Evolutionary conservation across 30 jellyfish, hydroid and myxozoan genomes (phyloP).

Genomic region (Aurelia sp.): DNA sequence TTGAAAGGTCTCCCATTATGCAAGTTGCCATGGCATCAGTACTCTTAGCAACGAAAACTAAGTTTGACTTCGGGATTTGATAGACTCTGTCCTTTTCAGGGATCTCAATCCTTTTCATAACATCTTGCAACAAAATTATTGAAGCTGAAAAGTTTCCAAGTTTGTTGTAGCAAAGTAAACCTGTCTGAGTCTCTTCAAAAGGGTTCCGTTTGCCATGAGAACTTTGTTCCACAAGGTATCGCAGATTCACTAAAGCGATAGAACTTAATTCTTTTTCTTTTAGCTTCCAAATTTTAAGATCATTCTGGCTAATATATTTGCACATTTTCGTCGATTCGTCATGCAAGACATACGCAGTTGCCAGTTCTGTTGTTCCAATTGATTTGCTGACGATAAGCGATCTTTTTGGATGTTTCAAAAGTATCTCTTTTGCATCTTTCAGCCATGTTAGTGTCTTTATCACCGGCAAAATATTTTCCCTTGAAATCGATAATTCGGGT

Average conservation of each 20-base stretch:
- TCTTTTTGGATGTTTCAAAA: constrained; percentile 39
- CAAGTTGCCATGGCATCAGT: constrained; percentile 69
- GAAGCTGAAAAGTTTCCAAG: constrained; percentile 69
- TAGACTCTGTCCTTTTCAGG: constrained; percentile 17
- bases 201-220: neutral
- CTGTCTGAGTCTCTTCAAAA: constrained; percentile 49
- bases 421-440: constrained; percentile 19
- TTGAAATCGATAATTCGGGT: neutral
- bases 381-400: constrained; percentile 33
- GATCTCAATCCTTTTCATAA: neutral
- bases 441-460: constrained; percentile 45
- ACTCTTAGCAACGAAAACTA: constrained; percentile 54
- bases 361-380: constrained; percentile 45
- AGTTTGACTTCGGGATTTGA: constrained; percentile 30
- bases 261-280: constrained; percentile 38
- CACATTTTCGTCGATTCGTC: constrained; percentile 7
- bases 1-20: constrained; percentile 59
- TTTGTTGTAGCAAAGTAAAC: constrained; percentile 27
- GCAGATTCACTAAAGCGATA: constrained; percentile 33
- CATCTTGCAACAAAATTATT: constrained; percentile 28
- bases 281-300: constrained; percentile 42
- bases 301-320: constrained; percentile 32
- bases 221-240: neutral
- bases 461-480: constrained; percentile 32
- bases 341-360: constrained; percentile 37